A percentile compares a stretch with the other conserved stretches of the same genome.
Conservation (phyloP, 2,888 invertebrate genomes). For the Machimus atricapillus region DNA sequence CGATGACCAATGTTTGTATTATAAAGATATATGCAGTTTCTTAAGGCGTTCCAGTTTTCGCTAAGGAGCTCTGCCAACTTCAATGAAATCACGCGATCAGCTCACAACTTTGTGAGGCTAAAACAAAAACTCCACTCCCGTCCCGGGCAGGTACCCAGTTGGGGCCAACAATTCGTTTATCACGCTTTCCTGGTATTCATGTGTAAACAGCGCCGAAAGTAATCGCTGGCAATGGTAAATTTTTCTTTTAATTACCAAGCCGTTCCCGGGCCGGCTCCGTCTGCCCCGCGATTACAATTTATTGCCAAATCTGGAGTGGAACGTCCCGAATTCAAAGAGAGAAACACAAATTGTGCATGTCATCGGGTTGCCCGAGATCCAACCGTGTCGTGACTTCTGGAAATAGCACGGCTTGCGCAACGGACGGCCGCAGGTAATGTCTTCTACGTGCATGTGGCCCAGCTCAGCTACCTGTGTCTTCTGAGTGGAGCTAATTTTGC, state of each 20-base stretch:
- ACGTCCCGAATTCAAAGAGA: background rate
- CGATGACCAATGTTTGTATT: background rate
- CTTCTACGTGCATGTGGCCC: background rate
- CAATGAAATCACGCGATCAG: background rate
- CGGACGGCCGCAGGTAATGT: background rate
- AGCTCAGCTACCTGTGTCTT: background rate
- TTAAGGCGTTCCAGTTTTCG: background rate
- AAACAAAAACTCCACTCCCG: background rate
- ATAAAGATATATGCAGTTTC: background rate
- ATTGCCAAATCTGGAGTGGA: slow-evolving; percentile 7
- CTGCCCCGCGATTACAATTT: background rate
- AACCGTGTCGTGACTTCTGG: slow-evolving; percentile 14
- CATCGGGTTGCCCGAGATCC: background rate
- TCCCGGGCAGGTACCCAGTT: background rate
- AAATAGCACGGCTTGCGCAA: slow-evolving; percentile 1
- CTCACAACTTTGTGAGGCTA: background rate
- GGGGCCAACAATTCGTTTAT: background rate
- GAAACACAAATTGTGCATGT: background rate
- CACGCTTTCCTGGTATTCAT: background rate
- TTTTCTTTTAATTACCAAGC: background rate
- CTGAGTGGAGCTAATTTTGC: slow-evolving; percentile 1
- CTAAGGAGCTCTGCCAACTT: background rate
- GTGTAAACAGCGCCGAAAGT: background rate
- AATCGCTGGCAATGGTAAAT: background rate
- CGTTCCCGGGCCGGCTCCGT: background rate